phyloP scores from a whole-genome alignment of 2,888 invertebrate species.

The Acronicta leporina region DNA sequence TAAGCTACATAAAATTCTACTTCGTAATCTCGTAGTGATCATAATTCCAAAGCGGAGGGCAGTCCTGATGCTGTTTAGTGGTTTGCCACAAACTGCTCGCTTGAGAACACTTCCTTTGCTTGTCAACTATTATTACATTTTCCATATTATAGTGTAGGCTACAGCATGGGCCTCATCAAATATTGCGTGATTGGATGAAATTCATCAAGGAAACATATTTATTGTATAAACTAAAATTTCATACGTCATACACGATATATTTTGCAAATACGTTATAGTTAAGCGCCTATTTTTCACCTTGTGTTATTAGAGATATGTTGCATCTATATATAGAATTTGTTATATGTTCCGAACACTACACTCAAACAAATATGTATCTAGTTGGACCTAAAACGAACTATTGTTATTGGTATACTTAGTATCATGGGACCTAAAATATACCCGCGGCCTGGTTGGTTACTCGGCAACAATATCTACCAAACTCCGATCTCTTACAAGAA shows the following conservation, averaged over 20 bases:
- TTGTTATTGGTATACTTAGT: too few relatives aligned
- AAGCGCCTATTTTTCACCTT: too few relatives aligned
- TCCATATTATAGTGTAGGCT: conserved; percentile 36
- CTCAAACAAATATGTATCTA: too few relatives aligned
- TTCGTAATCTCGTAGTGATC: conserved; percentile 64
- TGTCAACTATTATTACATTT: conserved; percentile 63
- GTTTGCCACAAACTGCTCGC: conserved; percentile 74
- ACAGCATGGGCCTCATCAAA: conserved; percentile 54
- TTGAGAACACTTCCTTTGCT: conserved; percentile 71
- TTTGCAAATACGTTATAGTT: neutral
- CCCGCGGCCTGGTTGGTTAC: too few relatives aligned
- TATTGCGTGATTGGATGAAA: conserved; percentile 18
- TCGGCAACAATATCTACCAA: too few relatives aligned
- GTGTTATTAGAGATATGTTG: too few relatives aligned
- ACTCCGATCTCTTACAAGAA: too few relatives aligned
- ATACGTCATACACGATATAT: neutral
- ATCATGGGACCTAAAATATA: too few relatives aligned
- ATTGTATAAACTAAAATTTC: too few relatives aligned
- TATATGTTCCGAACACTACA: too few relatives aligned
- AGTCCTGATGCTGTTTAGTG: conserved; percentile 71
- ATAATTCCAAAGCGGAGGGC: conserved; percentile 66
- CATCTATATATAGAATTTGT: too few relatives aligned
- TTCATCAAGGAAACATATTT: conserved; percentile 14
- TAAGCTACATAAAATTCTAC: conserved; percentile 63
- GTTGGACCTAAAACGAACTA: too few relatives aligned